Percentiles rank a stretch among this genome's conserved stretches.
Conservation (phyloP, 1,140 invertebrate genomes). For the Anthonomus grandis region DNA sequence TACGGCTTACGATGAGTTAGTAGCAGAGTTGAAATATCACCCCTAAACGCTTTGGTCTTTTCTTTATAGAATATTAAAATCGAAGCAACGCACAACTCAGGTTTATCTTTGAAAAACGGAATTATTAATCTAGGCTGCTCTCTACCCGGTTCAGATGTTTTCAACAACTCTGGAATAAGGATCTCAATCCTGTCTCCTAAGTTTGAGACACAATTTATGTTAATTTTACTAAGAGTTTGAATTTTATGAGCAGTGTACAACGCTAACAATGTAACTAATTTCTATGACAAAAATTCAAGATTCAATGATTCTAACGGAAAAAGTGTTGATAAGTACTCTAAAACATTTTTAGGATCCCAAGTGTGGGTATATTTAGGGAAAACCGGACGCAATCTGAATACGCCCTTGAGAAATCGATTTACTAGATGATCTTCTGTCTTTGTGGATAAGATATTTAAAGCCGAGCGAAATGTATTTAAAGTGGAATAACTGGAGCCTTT, state of each 20-base stretch:
- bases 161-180: not conserved
- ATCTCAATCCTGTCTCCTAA: not conserved
- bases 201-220: slow-evolving; percentile 1
- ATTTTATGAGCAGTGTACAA: not conserved
- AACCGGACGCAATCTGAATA: not conserved
- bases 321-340: not conserved
- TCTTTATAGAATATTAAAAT: not conserved
- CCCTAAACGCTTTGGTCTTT: not conserved
- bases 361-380: not conserved
- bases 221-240: not conserved
- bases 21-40: not conserved
- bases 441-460: not conserved
- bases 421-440: not conserved
- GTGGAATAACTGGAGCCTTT: not conserved
- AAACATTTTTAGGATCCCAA: not conserved
- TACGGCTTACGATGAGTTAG: not conserved
- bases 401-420: not conserved
- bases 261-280: not conserved
- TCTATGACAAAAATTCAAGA: not conserved
- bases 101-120: not conserved
- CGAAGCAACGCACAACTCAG: not conserved
- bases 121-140: not conserved
- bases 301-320: not conserved
- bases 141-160: not conserved
- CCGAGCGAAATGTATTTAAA: not conserved